Evolutionary conservation across 2,113 vertebrate species (phyloP), one percentile per base, ranked within the genome.

Genomic region (Toxotes chatareus): DNA sequence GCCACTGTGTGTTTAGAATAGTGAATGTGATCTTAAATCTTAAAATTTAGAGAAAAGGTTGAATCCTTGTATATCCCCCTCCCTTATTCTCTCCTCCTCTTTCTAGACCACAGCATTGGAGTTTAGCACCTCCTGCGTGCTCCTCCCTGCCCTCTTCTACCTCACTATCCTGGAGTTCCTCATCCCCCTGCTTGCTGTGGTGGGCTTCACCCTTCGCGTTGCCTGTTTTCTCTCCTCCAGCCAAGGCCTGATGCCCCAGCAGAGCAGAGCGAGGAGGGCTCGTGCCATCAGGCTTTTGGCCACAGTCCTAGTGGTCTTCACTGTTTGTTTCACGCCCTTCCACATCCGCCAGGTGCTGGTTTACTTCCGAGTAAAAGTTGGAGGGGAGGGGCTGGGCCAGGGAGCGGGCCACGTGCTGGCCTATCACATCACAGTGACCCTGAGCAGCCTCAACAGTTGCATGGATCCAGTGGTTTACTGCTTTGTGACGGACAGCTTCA

Each of bases 381-480:
- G 93, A 0, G 86, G 36, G 5, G 73, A 87, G 0, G 34, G 92
- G 42, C 94, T 91, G 1, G 93, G 96, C 0, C 91, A 69, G 0
- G 90, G 36, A 17, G 79, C 86, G 0, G 36, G 93, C 56, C 95
- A 95, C 7, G 94, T 99, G 1, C 93, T 98, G 0, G 95, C 93
- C 61, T 99, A 98, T 91, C 97, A 99, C 0, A 94, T 97, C 84
- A 98, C 98, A 0, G 96, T 99, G 83, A 97, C 96, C 49, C 94
- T 99, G 77, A 99, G 98, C 85, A 99, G 97, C 94, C 96, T 99
- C 83, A 99, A 99, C 89, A 99, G 98, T 90, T 99, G 97, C 90
- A 93, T 99, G 95, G 98, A 99, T 82, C 98, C 98, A 4, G 96
- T 99, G 4, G 98, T 99, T 82, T 99, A 99, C 92, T 99, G 98